Evolutionary conservation across 2,888 invertebrate genomes (phyloP), one percentile per base, ranked within the genome.

Genomic region (Lithophane ornitopus): DNA sequence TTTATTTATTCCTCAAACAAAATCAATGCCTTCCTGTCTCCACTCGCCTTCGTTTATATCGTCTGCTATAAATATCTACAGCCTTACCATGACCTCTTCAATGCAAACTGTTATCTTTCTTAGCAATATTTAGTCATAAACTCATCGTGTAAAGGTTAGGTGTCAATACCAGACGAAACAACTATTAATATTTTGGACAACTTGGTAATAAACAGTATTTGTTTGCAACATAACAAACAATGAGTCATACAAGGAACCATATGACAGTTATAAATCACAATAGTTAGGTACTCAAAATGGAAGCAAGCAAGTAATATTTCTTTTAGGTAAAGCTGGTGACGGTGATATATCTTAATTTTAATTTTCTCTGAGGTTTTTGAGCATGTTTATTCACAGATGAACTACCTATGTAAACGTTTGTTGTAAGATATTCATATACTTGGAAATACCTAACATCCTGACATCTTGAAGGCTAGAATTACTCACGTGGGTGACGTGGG

Each of bases 41-140:
- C 46, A 26, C 28, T 82, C n/a, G 41, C 49, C 68, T 84, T 65
- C n/a, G 6, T 49, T 46, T 44, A n/a, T 46, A 77, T 65, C 28
- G 34, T 41, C n/a, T 41, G 26, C 56, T 19, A 49, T 58, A 26
- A 68, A 41, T 19, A 28, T 19, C 8, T 46, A n/a, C 44, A 84
- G 7, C 44, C 28, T 77, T 34, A 44, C 19, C 63, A 63, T 82
- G 76, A 81, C 63, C 72, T 70, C 56, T 74, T 65, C 63, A 73
- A 85, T 67, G 68, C 46, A 56, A 70, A 52, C 46, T 41, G 46
- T 61, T 74, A 80, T 84, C 49, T 61, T 63, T 63, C 52, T 22
- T 26, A 70, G 34, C 2, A 14, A 79, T 46, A 63, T 71, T 69
- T 58, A 28, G 34, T 67, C 54, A 44, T 52, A 62, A 49, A 59